Conservation (phyloP, 2,888 invertebrate species). For the Creontiades dilutus region DNA sequence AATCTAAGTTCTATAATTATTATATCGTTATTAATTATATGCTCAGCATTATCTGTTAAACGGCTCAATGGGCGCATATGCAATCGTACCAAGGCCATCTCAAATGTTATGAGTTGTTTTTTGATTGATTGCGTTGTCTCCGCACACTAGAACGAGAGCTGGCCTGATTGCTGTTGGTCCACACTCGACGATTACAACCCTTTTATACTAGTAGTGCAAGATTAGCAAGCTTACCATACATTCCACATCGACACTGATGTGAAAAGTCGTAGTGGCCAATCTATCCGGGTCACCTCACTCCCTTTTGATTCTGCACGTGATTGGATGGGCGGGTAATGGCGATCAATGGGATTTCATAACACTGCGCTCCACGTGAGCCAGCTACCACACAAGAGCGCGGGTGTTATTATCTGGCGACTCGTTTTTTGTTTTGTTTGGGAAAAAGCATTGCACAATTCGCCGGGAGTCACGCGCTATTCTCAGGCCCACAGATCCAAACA, state of each 20-base stretch:
- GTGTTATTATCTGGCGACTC: background rate
- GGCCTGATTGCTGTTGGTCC: too few species aligned
- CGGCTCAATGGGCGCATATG: too few species aligned
- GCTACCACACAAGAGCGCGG: background rate
- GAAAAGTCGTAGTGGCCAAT: background rate
- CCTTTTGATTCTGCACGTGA: background rate
- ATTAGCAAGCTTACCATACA: too few species aligned
- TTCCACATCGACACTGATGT: background rate
- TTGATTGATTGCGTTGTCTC: too few species aligned
- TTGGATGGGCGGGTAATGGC: background rate
- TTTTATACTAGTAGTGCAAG: too few species aligned
- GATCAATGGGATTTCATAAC: background rate
- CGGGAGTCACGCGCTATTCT: background rate
- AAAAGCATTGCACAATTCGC: background rate
- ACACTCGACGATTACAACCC: too few species aligned
- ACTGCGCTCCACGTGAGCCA: background rate
- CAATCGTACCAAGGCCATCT: too few species aligned
- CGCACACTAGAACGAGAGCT: too few species aligned
- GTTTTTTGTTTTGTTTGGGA: background rate
- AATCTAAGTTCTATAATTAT: too few species aligned
- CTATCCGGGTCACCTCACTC: background rate
- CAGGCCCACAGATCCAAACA: background rate
- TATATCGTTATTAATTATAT: too few species aligned
- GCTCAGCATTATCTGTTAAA: too few species aligned
- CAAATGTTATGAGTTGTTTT: too few species aligned